Conservation (phyloP, 2,113 vertebrate genomes). For the Agapornis roseicollis region DNA sequence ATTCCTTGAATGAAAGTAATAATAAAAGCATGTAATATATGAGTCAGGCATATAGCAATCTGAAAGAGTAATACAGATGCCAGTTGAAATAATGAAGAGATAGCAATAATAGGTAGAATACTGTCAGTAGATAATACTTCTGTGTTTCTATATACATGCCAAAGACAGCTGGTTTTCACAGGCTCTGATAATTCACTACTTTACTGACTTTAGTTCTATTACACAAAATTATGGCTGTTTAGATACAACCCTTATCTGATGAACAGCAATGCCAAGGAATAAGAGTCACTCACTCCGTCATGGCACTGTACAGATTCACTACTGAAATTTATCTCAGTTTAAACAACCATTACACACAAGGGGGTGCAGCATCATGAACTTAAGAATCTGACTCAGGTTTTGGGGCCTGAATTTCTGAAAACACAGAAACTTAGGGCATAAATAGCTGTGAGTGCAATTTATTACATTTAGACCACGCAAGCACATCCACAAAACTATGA, state of each 20-base stretch:
- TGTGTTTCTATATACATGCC: background rate
- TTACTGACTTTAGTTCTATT: background rate
- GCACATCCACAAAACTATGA: background rate
- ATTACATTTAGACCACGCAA: background rate
- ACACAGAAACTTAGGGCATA: background rate
- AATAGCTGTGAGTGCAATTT: background rate
- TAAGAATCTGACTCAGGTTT: background rate
- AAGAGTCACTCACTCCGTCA: background rate
- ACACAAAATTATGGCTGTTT: background rate
- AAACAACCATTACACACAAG: background rate
- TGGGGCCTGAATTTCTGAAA: background rate
- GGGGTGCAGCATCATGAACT: background rate
- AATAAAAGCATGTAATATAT: background rate
- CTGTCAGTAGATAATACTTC: background rate
- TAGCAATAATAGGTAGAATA: background rate
- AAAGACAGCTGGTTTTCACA: background rate
- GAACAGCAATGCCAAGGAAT: background rate
- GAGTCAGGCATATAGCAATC: background rate
- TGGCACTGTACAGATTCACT: background rate
- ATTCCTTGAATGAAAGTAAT: background rate
- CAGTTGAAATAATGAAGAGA: constrained; percentile 8
- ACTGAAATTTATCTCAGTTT: background rate
- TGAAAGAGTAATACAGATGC: background rate
- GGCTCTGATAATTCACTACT: background rate
- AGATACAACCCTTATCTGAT: background rate